Evolutionary conservation across 2,113 vertebrate genomes (phyloP).

Genomic region (Oncorhynchus masou): DNA sequence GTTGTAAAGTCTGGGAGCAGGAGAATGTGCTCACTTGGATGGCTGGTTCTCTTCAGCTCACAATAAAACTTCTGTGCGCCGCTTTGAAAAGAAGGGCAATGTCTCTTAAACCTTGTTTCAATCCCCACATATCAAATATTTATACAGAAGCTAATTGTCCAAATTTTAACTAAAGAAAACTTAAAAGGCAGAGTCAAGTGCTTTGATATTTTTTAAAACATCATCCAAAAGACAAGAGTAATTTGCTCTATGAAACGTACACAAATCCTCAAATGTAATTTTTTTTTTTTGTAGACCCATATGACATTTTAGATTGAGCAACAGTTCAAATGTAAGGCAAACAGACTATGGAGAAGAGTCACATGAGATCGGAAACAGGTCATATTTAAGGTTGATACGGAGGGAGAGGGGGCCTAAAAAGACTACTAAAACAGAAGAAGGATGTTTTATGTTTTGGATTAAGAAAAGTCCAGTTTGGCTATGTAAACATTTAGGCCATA

Average conservation of each 20-base stretch:
- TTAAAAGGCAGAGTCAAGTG: not conserved
- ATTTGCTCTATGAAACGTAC: slow-evolving; percentile 32
- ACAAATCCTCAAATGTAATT: slow-evolving; percentile 17
- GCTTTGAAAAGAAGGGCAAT: not conserved
- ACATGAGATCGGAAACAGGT: not conserved
- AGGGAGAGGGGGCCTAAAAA: not conserved
- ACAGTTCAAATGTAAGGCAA: slow-evolving; percentile 40
- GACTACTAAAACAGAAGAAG: slow-evolving; percentile 1
- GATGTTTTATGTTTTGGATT: not conserved
- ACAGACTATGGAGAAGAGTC: slow-evolving; percentile 12
- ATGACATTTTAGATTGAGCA: slow-evolving; percentile 20
- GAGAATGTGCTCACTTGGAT: not conserved
- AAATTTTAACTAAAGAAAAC: not conserved
- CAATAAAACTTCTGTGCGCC: not conserved
- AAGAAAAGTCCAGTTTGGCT: not conserved
- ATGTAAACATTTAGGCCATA: not conserved
- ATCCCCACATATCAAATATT: slow-evolving; percentile 30
- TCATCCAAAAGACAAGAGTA: slow-evolving; percentile 25
- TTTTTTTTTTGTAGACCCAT: slow-evolving; percentile 24
- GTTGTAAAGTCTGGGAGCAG: not conserved
- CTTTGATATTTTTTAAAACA: slow-evolving; percentile 22
- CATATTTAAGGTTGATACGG: too few relatives aligned
- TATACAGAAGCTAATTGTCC: slow-evolving; percentile 32
- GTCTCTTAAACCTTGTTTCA: not conserved
- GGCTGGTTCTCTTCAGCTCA: not conserved